These are phyloP conservation scores for Pan paniscus DNA, from an alignment of 2,113 vertebrate genomes.

Conservation along the genomic window DNA sequence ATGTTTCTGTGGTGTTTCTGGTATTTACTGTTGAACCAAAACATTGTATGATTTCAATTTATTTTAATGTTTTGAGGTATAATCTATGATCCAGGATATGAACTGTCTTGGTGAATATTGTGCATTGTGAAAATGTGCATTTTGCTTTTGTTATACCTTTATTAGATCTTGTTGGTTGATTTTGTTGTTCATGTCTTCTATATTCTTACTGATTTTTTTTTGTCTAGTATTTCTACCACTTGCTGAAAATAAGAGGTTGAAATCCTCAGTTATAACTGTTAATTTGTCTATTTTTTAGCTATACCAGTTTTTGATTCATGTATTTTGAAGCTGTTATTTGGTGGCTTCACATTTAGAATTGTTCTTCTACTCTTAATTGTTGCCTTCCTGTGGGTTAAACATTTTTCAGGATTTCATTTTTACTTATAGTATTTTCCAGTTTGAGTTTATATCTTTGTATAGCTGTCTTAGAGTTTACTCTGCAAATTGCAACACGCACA, in stretches of 20 bases:
- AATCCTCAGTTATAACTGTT: neutral
- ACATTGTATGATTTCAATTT: neutral
- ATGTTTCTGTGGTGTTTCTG: neutral
- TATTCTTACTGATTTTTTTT: neutral
- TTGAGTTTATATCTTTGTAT: neutral
- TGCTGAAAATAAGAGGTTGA: neutral
- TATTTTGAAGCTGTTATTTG: neutral
- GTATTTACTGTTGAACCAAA: neutral
- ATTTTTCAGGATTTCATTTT: neutral
- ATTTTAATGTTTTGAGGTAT: neutral
- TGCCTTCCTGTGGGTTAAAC: neutral
- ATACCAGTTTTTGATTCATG: neutral
- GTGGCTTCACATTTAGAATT: neutral
- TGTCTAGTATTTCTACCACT: neutral
- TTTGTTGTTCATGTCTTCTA: neutral
- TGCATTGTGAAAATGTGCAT: neutral
- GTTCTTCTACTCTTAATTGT: neutral
- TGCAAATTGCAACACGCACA: neutral
- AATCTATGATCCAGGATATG: neutral
- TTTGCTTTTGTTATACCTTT: neutral
- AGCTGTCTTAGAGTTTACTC: neutral
- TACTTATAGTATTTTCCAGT: neutral
- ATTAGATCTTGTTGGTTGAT: neutral
- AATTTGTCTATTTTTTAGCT: neutral
- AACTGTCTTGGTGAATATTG: neutral